phyloP scores from a whole-genome alignment of 2,113 vertebrate species.

The Tachysurus vachellii region DNA sequence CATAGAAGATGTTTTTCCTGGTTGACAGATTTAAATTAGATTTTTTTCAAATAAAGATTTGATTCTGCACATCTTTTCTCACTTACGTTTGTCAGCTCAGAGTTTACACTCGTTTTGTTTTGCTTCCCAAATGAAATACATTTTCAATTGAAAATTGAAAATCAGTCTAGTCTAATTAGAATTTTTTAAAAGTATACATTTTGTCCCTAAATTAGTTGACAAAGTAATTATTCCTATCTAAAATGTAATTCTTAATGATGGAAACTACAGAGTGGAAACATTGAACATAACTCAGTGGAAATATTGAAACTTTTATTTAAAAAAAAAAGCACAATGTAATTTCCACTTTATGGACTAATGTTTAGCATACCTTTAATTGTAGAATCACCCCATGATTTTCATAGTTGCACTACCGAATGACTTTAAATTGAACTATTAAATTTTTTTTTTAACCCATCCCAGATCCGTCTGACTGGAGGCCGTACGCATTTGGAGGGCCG shows the following conservation, averaged over 20 bases:
- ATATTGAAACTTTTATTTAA: neutral
- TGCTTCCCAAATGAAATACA: no score
- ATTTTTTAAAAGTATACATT: neutral
- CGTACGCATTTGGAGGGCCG: conserved; percentile 87
- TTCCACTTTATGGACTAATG: neutral
- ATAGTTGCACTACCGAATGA: neutral
- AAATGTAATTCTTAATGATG: neutral
- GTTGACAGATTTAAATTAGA: neutral
- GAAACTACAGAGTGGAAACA: no score
- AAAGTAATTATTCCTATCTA: neutral
- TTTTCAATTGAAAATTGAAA: no score
- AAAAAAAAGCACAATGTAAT: neutral
- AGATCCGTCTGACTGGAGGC: conserved; percentile 92
- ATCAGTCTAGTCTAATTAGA: neutral
- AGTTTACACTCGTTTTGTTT: no score
- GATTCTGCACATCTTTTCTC: no score
- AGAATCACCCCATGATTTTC: neutral
- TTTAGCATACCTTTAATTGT: neutral
- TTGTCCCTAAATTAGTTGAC: neutral
- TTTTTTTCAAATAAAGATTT: neutral
- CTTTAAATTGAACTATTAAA: neutral
- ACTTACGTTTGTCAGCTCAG: no score
- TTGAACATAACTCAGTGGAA: neutral
- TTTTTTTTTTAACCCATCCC: conserved; percentile 50
- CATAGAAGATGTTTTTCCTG: neutral